A percentile compares a stretch with the other conserved stretches of the same genome.
phyloP scores from a whole-genome alignment of 2,113 vertebrate genomes.

The Lates calcarifer region DNA sequence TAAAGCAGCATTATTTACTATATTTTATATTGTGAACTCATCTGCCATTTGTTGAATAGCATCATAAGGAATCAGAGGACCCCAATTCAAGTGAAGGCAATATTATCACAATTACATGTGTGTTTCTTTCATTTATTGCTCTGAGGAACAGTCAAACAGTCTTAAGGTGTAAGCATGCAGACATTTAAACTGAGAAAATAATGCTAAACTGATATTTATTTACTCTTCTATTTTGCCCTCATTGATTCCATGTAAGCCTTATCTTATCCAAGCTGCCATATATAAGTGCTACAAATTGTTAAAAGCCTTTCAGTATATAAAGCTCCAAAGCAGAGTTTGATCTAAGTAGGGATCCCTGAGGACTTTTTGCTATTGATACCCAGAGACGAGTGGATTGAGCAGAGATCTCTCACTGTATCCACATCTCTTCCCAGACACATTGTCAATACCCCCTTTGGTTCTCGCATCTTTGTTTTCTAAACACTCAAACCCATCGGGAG shows the following conservation, averaged over 20 bases:
- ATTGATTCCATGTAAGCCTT: constrained; percentile 35
- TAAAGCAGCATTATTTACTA: not conserved
- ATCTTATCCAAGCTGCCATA: constrained; percentile 9
- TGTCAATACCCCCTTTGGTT: constrained; percentile 57
- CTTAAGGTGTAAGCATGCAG: not conserved
- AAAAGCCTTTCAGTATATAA: constrained; percentile 22
- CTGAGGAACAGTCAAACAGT: not conserved
- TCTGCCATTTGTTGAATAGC: not conserved
- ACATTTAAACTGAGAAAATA: not conserved
- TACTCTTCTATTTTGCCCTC: not conserved
- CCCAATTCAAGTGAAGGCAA: not conserved
- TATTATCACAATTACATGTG: too few species aligned
- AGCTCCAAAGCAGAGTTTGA: constrained; percentile 44
- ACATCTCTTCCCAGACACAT: constrained; percentile 56
- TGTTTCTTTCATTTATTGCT: not conserved
- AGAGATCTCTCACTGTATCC: constrained; percentile 55
- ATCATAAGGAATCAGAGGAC: not conserved
- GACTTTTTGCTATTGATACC: constrained; percentile 62
- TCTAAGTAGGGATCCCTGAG: constrained; percentile 55
- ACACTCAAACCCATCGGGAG: constrained; percentile 9
- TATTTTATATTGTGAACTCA: not conserved
- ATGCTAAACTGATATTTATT: not conserved
- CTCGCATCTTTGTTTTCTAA: constrained; percentile 52
- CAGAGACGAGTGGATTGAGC: constrained; percentile 63
- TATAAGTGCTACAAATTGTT: constrained; percentile 35